Percentiles rank a stretch among this genome's conserved stretches.
phyloP scores from a whole-genome alignment of 2,888 invertebrate genomes.

The Cephus pygmeus region DNA sequence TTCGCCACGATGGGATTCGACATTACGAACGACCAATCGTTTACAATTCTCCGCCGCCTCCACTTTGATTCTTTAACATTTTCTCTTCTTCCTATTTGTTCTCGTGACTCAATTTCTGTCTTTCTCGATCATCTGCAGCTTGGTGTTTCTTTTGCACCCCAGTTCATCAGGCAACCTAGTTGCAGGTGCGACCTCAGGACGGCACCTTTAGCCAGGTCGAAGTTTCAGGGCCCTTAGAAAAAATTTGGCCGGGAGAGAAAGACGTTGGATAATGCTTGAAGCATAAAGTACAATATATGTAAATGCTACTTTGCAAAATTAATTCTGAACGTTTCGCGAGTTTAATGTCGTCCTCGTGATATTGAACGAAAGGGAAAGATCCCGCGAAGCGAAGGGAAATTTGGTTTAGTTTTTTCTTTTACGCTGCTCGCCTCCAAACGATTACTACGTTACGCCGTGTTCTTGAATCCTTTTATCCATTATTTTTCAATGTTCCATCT shows the following conservation, averaged over 20 bases:
- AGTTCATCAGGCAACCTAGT: too few relatives aligned
- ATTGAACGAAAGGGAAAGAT: not conserved
- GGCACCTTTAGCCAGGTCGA: too few relatives aligned
- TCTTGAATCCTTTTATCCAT: not conserved
- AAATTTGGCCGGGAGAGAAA: not conserved
- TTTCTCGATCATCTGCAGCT: too few relatives aligned
- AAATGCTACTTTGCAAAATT: not conserved
- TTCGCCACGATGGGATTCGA: not conserved
- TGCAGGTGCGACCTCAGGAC: not conserved
- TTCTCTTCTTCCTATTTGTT: too few relatives aligned
- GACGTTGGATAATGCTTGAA: not conserved
- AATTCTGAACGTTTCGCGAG: not conserved
- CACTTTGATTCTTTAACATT: not conserved
- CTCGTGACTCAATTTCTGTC: too few relatives aligned
- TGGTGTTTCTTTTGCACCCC: too few relatives aligned
- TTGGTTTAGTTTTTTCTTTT: too few relatives aligned
- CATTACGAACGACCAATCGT: not conserved
- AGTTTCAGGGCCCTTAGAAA: not conserved
- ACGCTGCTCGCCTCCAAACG: too few relatives aligned
- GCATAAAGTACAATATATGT: not conserved
- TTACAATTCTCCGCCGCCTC: not conserved
- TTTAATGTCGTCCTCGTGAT: not conserved
- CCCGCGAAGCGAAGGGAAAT: too few relatives aligned
- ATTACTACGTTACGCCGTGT: not conserved
- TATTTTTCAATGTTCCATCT: not conserved